Base-by-base conservation (phyloP, 2,797 vertebrate species). In the Hozukius guyotensis region DNA sequence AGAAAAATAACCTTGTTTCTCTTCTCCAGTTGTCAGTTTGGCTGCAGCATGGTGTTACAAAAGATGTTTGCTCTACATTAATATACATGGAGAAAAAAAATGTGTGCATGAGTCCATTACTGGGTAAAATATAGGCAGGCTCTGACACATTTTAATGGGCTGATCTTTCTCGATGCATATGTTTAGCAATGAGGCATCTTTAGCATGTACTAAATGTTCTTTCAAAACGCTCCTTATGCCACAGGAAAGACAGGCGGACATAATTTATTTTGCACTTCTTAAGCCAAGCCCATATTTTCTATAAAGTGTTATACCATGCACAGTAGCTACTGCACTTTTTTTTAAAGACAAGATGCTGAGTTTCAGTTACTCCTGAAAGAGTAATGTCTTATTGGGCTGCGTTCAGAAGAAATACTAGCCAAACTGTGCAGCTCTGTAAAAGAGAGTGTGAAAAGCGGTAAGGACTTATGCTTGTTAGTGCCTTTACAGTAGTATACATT, bases 401-500 rank as follows among this genome's bases (percentile, higher is more conserved):
- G 1, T 55, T 77, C 69, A 70, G 25, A 53, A 71, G 64, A 69
- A 74, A 75, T 12, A 64, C 13, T 4, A 38, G 36, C 55, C 52
- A 69, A 77, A 76, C 31, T 77, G 38, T 59, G 75, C 53, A 59
- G 46, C 46, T 75, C 68, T 70, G 24, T 66, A 60, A 63, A 79
- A 73, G 71, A 77, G 11, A 73, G 49, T 46, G 69, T 86, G 60
- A 87, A 81, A 34, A 78, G 70, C n/a, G 0, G 13, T 36, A 42
- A 78, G n/a, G 68, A 63, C 55, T 77, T 65, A 80, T 46, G 75
- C 75, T 69, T 85, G 84, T 87, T 87, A 82, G 53, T 27, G 72
- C 55, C 64, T 88, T 86, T 72, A 81, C 77, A 85, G 61, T 77
- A 86, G 61, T 75, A 66, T 64, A 74, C 32, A 71, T 83, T 89